Conservation (phyloP, 2,113 vertebrate genomes). For the Crotophaga sulcirostris region DNA sequence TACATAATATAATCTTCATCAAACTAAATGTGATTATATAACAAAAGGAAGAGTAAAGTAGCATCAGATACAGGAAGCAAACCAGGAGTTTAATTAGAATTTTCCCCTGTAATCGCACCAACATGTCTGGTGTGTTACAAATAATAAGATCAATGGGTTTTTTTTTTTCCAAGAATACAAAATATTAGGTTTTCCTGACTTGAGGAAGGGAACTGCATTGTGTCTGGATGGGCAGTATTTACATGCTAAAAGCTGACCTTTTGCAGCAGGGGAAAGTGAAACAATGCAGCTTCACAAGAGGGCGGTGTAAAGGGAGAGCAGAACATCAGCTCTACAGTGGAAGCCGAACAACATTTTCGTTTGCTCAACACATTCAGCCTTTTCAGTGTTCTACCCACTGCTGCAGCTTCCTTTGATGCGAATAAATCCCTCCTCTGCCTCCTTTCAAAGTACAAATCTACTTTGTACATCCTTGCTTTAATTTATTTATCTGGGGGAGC, state of each 20-base stretch:
- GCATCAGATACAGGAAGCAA: not conserved
- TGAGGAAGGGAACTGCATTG: not conserved
- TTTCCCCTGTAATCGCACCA: not conserved
- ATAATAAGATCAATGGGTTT: not conserved
- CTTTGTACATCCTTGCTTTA: conserved; percentile 13
- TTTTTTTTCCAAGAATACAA: not conserved
- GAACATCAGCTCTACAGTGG: conserved; percentile 3
- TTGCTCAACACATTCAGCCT: conserved; percentile 50
- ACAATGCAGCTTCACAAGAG: conserved; percentile 2
- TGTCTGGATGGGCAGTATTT: not conserved
- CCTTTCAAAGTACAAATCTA: conserved; percentile 51
- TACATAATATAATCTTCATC: not conserved
- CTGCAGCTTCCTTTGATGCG: conserved; percentile 53
- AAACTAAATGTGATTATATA: not conserved
- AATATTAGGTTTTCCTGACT: not conserved
- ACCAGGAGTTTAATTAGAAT: not conserved
- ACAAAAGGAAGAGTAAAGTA: not conserved
- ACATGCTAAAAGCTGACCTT: conserved; percentile 6
- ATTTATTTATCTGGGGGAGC: conserved; percentile 22
- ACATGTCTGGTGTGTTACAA: not conserved
- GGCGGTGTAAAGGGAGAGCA: not conserved
- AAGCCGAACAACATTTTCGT: conserved; percentile 35
- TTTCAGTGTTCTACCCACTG: conserved; percentile 45
- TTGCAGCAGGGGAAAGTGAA: not conserved
- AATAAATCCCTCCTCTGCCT: conserved; percentile 55